Conservation (phyloP, 2,113 vertebrate genomes). For the Rhabdornis inornatus region DNA sequence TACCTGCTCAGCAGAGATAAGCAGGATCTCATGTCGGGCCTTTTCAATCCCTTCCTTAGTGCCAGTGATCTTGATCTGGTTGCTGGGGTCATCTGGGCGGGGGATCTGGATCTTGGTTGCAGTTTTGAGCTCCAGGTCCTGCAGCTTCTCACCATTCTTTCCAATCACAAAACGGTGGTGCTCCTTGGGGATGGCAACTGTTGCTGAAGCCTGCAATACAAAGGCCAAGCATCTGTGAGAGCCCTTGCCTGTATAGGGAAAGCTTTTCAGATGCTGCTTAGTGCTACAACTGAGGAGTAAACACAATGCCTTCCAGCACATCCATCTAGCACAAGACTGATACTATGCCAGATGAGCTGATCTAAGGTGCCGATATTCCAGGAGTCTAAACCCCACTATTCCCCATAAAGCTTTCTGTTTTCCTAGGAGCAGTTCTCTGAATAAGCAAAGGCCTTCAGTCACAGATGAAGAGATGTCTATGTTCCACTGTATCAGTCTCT, state of each 20-base stretch:
- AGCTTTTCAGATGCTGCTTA: neutral
- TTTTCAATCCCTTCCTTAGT: conserved; percentile 99
- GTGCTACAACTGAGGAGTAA: neutral
- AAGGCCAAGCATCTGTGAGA: neutral
- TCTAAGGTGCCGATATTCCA: neutral
- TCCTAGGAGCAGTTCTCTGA: neutral
- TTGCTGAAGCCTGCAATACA: conserved; percentile 85
- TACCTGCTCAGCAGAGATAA: conserved; percentile 99
- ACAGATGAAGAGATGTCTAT: neutral
- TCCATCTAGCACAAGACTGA: neutral
- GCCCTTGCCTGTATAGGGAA: neutral
- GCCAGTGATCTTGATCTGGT: conserved; percentile 98
- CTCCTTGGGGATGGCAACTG: conserved; percentile 96
- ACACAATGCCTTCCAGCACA: neutral
- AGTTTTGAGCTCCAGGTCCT: conserved; percentile 97
- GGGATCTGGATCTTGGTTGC: conserved; percentile 99
- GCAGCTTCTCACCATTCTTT: conserved; percentile 97
- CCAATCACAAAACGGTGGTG: conserved; percentile 99
- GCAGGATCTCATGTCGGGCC: conserved; percentile 94
- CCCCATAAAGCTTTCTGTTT: neutral
- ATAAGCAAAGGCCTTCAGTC: neutral
- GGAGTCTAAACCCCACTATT: neutral
- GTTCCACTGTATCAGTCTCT: neutral
- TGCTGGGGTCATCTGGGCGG: conserved; percentile 94
- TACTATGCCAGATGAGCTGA: neutral